Evolutionary conservation across 2,113 vertebrate species (phyloP).

Genomic region (Oxyura jamaicensis): DNA sequence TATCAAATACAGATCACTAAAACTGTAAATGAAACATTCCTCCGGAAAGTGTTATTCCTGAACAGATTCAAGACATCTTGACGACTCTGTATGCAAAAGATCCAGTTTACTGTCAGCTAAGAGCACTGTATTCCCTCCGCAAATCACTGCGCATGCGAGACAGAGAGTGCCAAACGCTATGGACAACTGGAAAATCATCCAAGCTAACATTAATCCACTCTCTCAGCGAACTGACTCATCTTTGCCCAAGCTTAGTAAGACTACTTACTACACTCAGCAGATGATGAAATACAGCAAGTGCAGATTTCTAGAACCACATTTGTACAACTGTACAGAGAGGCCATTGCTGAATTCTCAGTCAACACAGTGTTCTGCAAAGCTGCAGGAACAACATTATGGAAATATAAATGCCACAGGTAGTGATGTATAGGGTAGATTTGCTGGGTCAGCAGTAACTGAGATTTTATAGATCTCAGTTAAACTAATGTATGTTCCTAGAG

Average conservation of each 20-base stretch:
- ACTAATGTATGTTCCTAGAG: background rate
- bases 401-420: background rate
- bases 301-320: background rate
- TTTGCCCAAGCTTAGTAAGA: background rate
- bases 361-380: background rate
- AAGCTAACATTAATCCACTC: background rate
- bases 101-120: background rate
- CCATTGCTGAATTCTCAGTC: background rate
- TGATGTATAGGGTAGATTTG: background rate
- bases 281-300: background rate
- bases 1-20: background rate
- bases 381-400: background rate
- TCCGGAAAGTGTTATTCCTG: background rate
- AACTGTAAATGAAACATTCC: background rate
- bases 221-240: background rate
- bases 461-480: background rate
- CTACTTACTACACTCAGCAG: background rate
- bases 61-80: background rate
- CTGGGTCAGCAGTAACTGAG: background rate
- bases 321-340: rapidly evolving
- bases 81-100: background rate
- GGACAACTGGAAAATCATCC: background rate
- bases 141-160: rapidly evolving
- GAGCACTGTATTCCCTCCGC: background rate
- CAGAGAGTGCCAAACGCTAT: background rate